These are phyloP conservation scores for Alaudala cheleensis DNA, from an alignment of 2,113 vertebrate genomes.

Conservation along the genomic window DNA sequence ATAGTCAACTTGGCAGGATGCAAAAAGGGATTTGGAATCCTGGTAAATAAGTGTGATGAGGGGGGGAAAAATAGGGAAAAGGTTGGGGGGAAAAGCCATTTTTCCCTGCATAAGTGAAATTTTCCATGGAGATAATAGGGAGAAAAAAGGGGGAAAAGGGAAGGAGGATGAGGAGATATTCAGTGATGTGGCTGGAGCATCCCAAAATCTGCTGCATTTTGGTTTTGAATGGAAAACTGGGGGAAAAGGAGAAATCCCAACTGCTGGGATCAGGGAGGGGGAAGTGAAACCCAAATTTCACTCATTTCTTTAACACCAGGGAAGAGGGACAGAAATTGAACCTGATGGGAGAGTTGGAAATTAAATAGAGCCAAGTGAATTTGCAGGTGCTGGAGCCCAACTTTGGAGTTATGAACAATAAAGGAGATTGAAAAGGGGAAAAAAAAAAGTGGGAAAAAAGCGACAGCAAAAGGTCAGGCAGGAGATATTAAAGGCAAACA, in stretches of 20 bases:
- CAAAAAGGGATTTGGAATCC: background rate
- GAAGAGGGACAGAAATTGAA: background rate
- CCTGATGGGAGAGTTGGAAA: background rate
- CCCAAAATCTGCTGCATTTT: background rate
- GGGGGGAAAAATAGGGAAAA: background rate
- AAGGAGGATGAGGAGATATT: background rate
- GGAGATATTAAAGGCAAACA: slow-evolving; percentile 58
- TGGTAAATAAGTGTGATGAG: background rate
- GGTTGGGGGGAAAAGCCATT: background rate
- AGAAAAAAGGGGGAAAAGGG: background rate
- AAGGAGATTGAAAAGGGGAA: background rate
- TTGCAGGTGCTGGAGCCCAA: background rate
- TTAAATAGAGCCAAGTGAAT: background rate
- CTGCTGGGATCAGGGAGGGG: background rate
- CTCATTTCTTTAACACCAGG: background rate
- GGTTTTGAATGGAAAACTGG: background rate
- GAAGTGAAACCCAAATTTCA: background rate
- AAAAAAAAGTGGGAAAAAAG: background rate
- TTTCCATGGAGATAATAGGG: background rate
- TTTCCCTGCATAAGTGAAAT: fast-evolving
- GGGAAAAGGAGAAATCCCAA: background rate
- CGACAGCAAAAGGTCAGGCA: slow-evolving; percentile 24
- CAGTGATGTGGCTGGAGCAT: background rate
- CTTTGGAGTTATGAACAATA: slow-evolving; percentile 27
- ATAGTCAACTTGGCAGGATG: background rate